phyloP scores from a whole-genome alignment of 2,888 invertebrate species.

The Drosophila histrio region DNA sequence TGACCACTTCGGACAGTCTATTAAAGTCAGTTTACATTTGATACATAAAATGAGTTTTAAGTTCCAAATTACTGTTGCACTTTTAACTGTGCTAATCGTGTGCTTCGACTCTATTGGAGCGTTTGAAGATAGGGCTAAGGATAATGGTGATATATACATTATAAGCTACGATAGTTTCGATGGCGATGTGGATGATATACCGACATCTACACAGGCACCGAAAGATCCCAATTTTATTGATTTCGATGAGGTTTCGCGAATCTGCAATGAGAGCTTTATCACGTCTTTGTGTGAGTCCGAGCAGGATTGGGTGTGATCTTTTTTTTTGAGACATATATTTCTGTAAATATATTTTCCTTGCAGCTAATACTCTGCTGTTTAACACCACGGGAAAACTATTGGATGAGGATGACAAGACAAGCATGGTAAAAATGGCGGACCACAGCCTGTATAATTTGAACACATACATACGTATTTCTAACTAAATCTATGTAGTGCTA shows the following conservation, averaged over 20 bases:
- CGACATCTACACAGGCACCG: conserved; percentile 39
- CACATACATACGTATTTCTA: background rate
- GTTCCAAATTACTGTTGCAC: background rate
- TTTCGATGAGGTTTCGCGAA: conserved; percentile 83
- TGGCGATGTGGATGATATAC: conserved; percentile 60
- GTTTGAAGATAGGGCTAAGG: conserved; percentile 59
- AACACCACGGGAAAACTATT: conserved; percentile 86
- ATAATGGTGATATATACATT: conserved; percentile 80
- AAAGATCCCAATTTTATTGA: conserved; percentile 71
- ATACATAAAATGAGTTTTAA: conserved; percentile 42
- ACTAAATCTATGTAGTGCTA: conserved; percentile 84
- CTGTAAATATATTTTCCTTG: background rate
- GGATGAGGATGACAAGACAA: conserved; percentile 86
- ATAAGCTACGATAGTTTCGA: conserved; percentile 64
- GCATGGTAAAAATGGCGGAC: conserved; percentile 85
- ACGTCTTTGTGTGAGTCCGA: conserved; percentile 85
- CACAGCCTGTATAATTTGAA: background rate
- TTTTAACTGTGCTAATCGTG: conserved; percentile 22
- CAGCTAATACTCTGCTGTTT: conserved; percentile 85
- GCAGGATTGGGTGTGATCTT: background rate
- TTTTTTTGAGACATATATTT: too few relatives aligned
- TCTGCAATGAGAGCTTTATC: conserved; percentile 86
- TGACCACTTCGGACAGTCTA: background rate
- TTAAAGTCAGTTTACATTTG: conserved; percentile 14
- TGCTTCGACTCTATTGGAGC: background rate